Conservation (phyloP, 2,113 vertebrate genomes). For the Perca schrenkii region DNA sequence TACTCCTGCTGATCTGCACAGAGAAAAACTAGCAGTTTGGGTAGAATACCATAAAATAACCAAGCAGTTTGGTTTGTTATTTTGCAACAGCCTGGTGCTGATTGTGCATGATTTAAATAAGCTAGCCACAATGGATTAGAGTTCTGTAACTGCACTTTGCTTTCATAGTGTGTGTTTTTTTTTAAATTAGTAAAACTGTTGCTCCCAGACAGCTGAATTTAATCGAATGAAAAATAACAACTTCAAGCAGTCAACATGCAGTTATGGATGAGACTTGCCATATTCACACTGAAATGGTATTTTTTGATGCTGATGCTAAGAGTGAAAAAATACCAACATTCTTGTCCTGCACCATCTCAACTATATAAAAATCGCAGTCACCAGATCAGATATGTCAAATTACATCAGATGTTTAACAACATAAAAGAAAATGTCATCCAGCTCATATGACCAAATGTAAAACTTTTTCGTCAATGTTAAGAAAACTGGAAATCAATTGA, state of each 20-base stretch:
- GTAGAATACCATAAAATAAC: neutral
- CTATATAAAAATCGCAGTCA: neutral
- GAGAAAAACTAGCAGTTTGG: neutral
- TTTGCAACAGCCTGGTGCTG: neutral
- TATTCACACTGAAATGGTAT: neutral
- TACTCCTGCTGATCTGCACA: neutral
- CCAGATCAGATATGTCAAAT: neutral
- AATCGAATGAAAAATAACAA: conserved; percentile 1
- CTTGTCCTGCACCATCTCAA: neutral
- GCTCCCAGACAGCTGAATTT: neutral
- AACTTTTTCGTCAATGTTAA: no score
- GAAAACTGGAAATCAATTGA: neutral
- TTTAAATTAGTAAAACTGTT: neutral
- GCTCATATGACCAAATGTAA: neutral
- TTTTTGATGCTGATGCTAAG: neutral
- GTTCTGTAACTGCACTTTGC: neutral
- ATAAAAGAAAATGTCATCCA: neutral
- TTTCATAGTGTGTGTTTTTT: neutral
- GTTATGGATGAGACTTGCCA: neutral
- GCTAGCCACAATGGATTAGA: neutral
- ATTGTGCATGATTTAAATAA: conserved; percentile 3
- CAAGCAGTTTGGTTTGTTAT: neutral
- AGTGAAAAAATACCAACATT: neutral
- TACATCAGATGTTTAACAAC: neutral
- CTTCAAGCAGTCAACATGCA: neutral